Evolutionary conservation across 2,888 invertebrate species (phyloP).

Genomic region (Diogma glabrata): DNA sequence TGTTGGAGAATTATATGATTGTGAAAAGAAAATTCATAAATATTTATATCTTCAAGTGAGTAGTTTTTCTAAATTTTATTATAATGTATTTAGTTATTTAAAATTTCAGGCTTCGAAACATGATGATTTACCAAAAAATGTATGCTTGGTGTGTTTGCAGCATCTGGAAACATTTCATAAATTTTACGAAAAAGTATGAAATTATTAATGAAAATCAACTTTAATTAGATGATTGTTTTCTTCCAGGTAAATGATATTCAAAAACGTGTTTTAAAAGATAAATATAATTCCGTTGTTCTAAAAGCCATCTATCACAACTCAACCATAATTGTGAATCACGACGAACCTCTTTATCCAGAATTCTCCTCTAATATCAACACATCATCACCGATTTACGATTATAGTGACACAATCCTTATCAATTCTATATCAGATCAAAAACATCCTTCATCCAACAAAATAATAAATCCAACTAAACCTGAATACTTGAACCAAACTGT

Average conservation of each 20-base stretch:
- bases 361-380: too few relatives aligned
- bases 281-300: constrained; percentile 6
- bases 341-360: not conserved
- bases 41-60: constrained; percentile 14
- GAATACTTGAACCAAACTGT: too few relatives aligned
- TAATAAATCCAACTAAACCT: too few relatives aligned
- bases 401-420: too few relatives aligned
- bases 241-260: constrained; percentile 14
- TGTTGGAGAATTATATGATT: constrained; percentile 6
- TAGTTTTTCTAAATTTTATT: not conserved
- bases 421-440: too few relatives aligned
- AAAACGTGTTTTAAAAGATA: constrained; percentile 8
- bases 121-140: constrained; percentile 12
- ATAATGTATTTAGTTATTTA: not conserved
- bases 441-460: too few relatives aligned
- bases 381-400: too few relatives aligned
- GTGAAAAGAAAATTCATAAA: constrained; percentile 12
- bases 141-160: constrained; percentile 15
- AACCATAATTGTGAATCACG: not conserved
- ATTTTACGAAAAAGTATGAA: constrained; percentile 13
- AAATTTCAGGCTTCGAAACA: not conserved
- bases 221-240: not conserved
- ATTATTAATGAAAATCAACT: not conserved
- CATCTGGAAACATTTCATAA: constrained; percentile 14
- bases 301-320: not conserved